phyloP scores from a whole-genome alignment of 2,797 vertebrate species.

The Sciurus vulgaris region DNA sequence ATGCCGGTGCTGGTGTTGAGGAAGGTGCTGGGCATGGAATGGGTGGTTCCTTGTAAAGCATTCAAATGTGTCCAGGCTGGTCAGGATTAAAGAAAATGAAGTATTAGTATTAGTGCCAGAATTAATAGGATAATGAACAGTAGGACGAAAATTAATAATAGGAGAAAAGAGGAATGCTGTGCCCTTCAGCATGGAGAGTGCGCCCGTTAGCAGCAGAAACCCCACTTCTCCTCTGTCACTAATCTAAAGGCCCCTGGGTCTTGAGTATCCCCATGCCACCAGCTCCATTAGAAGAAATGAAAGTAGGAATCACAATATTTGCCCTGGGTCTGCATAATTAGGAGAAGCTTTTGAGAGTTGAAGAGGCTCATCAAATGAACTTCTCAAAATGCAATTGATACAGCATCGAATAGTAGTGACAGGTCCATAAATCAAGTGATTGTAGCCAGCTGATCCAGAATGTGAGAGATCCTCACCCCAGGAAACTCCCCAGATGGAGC shows the following conservation, averaged over 20 bases:
- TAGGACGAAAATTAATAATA: background rate
- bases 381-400: slow-evolving; percentile 71
- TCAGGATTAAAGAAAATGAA: background rate
- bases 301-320: slow-evolving; percentile 64
- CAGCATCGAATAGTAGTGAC: slow-evolving; percentile 56
- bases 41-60: background rate
- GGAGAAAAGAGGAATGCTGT: background rate
- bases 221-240: background rate
- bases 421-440: slow-evolving; percentile 69
- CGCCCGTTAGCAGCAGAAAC: background rate
- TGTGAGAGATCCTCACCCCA: background rate
- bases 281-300: slow-evolving; percentile 66
- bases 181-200: background rate
- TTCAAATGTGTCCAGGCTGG: background rate
- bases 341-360: slow-evolving; percentile 46
- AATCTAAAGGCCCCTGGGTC: background rate
- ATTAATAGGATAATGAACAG: background rate
- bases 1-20: background rate
- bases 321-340: slow-evolving; percentile 63
- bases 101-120: background rate
- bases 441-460: slow-evolving; percentile 39
- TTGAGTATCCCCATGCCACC: background rate
- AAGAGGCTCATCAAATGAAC: slow-evolving; percentile 53
- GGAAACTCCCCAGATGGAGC: background rate
- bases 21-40: background rate